Evolutionary conservation across 2,797 vertebrate genomes (phyloP).

Genomic region (Orientallactaga sibirica): DNA sequence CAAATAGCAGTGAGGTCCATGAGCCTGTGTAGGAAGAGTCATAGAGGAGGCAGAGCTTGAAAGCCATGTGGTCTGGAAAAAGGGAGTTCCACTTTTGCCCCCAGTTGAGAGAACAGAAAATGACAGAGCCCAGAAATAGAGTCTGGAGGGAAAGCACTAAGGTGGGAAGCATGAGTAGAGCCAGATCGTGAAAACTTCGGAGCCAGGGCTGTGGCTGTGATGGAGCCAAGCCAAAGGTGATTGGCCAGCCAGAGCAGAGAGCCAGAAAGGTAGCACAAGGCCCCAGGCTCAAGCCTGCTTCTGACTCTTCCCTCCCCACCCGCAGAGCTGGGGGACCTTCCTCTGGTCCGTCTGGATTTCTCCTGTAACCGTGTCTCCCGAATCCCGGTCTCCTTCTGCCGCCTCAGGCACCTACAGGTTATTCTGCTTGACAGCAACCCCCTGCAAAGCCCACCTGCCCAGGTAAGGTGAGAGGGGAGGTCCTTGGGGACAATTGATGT

Average conservation of each 20-base stretch:
- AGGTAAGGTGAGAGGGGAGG: slow-evolving; percentile 80
- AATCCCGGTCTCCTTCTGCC: slow-evolving; percentile 94
- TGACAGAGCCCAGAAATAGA: slow-evolving; percentile 46
- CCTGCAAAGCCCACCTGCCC: slow-evolving; percentile 94
- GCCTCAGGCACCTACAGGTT: slow-evolving; percentile 93
- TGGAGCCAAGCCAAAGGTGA: neutral
- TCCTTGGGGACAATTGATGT: neutral
- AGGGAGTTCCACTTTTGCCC: neutral
- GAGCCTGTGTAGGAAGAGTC: slow-evolving; percentile 6
- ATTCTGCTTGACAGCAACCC: slow-evolving; percentile 95
- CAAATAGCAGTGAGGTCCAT: neutral
- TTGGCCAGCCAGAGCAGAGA: neutral
- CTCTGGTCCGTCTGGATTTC: slow-evolving; percentile 94
- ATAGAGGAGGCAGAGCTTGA: neutral
- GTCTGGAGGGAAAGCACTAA: neutral
- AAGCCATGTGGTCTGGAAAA: slow-evolving; percentile 1
- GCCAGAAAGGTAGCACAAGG: neutral
- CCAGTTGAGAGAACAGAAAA: neutral
- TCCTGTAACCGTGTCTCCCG: slow-evolving; percentile 94
- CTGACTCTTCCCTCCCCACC: slow-evolving; percentile 65
- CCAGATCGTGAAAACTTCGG: neutral
- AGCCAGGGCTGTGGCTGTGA: neutral
- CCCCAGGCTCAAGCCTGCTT: neutral
- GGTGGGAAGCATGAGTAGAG: neutral
- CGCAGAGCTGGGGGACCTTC: slow-evolving; percentile 93